phyloP scores from a whole-genome alignment of 2,888 invertebrate genomes.

The Phania funesta region DNA sequence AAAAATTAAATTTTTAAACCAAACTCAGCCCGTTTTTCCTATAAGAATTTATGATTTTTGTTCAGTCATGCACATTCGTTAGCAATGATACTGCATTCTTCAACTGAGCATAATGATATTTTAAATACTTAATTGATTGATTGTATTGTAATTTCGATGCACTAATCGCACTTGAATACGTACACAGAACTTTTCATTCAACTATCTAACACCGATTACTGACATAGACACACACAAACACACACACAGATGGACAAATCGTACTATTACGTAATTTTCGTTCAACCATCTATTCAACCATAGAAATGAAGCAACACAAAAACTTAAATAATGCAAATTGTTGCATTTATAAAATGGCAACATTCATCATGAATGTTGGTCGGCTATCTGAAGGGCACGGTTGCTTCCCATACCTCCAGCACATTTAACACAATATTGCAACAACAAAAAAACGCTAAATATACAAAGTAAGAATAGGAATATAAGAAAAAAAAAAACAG shows the following conservation, averaged over 20 bases:
- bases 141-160: background rate
- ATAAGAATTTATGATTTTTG: background rate
- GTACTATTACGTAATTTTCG: constrained; percentile 34
- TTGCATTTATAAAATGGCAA: constrained; percentile 64
- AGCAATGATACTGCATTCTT: background rate
- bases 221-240: background rate
- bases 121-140: background rate
- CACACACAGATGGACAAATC: background rate
- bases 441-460: constrained; percentile 68
- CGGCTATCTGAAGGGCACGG: constrained; percentile 10
- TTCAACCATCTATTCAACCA: background rate
- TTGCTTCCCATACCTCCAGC: constrained; percentile 48
- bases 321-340: constrained; percentile 58
- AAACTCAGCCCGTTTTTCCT: no score
- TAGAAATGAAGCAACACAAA: background rate
- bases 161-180: background rate
- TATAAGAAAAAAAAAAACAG: constrained; percentile 71
- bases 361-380: constrained; percentile 26
- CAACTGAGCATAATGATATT: background rate
- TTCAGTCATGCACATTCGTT: background rate
- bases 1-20: no score
- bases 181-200: background rate
- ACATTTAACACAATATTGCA: constrained; percentile 49
- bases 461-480: constrained; percentile 53
- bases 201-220: background rate